Evolutionary conservation across 2,797 vertebrate genomes (phyloP).

Genomic region (Manis javanica): DNA sequence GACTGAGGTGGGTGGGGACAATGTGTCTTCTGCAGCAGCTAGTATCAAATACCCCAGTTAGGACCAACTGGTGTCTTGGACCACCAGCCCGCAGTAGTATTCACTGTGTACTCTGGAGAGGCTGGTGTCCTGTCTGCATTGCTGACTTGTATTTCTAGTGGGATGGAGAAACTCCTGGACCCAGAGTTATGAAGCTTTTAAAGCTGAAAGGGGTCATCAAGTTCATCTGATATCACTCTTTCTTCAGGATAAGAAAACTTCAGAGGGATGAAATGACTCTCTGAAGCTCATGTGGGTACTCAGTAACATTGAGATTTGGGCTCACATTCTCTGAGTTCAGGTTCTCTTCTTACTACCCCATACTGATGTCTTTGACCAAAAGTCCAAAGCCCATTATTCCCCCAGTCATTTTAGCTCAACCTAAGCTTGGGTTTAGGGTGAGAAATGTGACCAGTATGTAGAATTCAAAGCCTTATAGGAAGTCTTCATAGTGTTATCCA

Average conservation of each 20-base stretch:
- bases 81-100: neutral
- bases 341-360: neutral
- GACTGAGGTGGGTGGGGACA: neutral
- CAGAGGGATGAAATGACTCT: neutral
- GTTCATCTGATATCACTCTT: neutral
- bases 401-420: neutral
- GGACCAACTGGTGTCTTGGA: neutral
- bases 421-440: neutral
- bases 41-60: neutral
- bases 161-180: neutral
- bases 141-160: neutral
- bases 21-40: neutral
- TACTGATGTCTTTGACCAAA: neutral
- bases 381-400: neutral
- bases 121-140: neutral
- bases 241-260: neutral
- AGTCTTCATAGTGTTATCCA: neutral
- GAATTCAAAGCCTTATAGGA: neutral
- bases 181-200: neutral
- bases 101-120: neutral
- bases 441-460: neutral
- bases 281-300: neutral
- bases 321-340: neutral
- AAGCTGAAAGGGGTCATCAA: neutral
- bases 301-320: neutral